Evolutionary conservation across 2,113 vertebrate genomes (phyloP), one percentile per base, ranked within the genome.

Genomic region (Engystomops pustulosus): DNA sequence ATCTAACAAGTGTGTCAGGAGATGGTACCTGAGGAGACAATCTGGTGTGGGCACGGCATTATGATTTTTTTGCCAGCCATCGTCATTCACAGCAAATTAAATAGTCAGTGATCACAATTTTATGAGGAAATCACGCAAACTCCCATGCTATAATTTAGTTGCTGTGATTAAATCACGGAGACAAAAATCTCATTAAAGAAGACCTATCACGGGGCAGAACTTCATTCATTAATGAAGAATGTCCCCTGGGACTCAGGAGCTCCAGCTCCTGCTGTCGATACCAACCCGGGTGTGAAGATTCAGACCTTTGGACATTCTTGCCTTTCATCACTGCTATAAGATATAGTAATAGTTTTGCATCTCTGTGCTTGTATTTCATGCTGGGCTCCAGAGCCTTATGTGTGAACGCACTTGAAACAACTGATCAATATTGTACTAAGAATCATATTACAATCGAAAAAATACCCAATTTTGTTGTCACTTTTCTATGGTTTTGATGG

Each of bases 101-200:
- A 36, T 67, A 67, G 62, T 67, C 62, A 67, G 62, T 67, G 62
- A 67, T 67, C 62, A 67, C 62, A 67, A 67, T 67, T 67, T 67
- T 32, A 67, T 34, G 62, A 36, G 62, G 62, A 67, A 67, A 67
- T 67, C 62, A 67, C 32, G 15, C 62, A 67, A 67, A 32, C 30
- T 67, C 62, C 62, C 62, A 36, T 67, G 62, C 62, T 67, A 67
- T 67, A 67, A 34, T 67, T 67, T 67, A 36, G 62, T 67, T 36
- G 62, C 62, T 67, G 62, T 67, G 62, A 67, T 67, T 67, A 67
- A 67, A 67, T 67, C 62, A 67, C 30, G 3, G 62, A 67, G 62
- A 67, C 62, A 67, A 67, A 67, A 67, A 67, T 67, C 62, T 67
- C 62, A 67, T 67, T 67, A 67, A 34, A 67, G 62, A 67, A 67